phyloP scores from a whole-genome alignment of 2,797 vertebrate genomes.

The Pogonophryne albipinna region DNA sequence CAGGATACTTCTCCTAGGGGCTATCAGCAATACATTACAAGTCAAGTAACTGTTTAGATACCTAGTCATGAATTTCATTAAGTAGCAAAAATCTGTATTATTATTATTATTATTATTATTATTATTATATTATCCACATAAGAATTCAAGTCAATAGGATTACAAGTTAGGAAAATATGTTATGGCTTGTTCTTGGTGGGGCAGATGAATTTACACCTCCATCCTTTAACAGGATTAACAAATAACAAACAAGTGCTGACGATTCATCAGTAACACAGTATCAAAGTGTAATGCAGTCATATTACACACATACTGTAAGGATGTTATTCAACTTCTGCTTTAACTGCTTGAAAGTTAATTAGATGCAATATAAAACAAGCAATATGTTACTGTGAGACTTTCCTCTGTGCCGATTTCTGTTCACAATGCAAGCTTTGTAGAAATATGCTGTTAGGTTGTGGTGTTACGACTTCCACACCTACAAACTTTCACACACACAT shows the following conservation, averaged over 20 bases:
- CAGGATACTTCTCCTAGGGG: background rate
- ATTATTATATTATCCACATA: background rate
- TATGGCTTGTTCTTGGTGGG: background rate
- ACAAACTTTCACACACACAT: background rate
- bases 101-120: background rate
- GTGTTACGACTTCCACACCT: background rate
- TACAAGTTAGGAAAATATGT: background rate
- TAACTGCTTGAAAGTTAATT: background rate
- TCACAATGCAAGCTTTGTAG: conserved; percentile 9
- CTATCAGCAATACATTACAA: no score
- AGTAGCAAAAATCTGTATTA: no score
- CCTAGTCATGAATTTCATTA: background rate
- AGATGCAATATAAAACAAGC: conserved; percentile 17
- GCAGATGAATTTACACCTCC: background rate
- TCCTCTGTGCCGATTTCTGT: background rate
- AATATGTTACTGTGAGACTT: conserved; percentile 9
- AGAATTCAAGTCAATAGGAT: background rate
- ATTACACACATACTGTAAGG: background rate
- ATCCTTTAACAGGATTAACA: background rate
- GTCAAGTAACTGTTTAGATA: background rate
- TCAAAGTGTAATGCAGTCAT: background rate
- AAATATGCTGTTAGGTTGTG: conserved; percentile 18
- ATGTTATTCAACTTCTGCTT: background rate
- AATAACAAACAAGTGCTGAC: conserved; percentile 5
- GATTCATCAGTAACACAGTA: conserved; percentile 1